A percentile compares a stretch with the other conserved stretches of the same genome.
Conservation (phyloP, 2,797 vertebrate genomes). For the Pogoniulus pusillus region DNA sequence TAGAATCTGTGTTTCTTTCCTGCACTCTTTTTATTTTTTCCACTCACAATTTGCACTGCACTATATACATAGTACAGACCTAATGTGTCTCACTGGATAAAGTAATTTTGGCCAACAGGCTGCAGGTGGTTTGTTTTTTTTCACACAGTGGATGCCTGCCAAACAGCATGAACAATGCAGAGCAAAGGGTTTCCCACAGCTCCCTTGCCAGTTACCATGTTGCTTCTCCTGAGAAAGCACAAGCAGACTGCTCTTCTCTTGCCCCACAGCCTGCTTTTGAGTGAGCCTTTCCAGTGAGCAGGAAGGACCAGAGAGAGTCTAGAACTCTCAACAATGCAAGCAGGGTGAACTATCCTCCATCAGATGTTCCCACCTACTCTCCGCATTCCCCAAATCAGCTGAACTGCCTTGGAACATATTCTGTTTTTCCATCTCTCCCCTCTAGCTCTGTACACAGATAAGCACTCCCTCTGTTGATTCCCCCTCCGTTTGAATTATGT, state of each 20-base stretch:
- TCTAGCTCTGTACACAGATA: neutral
- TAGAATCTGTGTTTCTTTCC: neutral
- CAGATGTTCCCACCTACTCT: neutral
- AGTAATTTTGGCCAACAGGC: neutral
- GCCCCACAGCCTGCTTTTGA: neutral
- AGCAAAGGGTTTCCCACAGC: neutral
- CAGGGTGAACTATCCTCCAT: neutral
- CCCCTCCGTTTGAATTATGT: neutral
- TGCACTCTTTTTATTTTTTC: neutral
- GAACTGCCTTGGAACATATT: neutral
- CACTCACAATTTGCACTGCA: neutral
- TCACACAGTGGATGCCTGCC: neutral
- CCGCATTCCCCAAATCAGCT: accelerated
- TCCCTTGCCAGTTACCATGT: neutral
- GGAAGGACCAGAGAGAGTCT: neutral
- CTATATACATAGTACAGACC: neutral
- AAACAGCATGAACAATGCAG: neutral
- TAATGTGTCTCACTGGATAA: neutral
- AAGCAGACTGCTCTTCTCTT: neutral
- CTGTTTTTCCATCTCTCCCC: neutral
- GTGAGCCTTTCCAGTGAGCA: neutral
- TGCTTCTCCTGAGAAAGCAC: neutral
- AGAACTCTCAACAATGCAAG: neutral
- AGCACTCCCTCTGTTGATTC: neutral
- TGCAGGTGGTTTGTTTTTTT: neutral